A percentile compares a stretch with the other conserved stretches of the same genome.
phyloP scores from a whole-genome alignment of 2,113 vertebrate genomes.

The Callipepla californica region DNA sequence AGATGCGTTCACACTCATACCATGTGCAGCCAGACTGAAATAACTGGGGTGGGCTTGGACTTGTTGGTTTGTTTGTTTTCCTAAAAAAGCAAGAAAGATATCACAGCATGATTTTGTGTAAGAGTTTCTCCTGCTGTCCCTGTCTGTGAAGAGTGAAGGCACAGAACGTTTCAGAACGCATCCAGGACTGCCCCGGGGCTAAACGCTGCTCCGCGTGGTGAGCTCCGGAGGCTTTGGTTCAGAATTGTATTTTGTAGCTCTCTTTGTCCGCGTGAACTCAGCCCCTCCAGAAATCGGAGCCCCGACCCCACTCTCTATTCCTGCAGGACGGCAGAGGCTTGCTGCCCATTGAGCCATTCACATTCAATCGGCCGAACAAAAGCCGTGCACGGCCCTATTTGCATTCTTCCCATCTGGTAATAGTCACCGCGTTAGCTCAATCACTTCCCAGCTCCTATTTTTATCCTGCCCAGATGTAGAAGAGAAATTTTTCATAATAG shows the following conservation, averaged over 20 bases:
- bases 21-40: not conserved
- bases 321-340: not conserved
- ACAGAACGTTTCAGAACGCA: not conserved
- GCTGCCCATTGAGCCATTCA: not conserved
- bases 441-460: not conserved
- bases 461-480: not conserved
- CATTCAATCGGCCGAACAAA: not conserved
- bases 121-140: not conserved
- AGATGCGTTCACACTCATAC: not conserved
- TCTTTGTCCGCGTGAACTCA: too few relatives aligned
- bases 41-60: too few relatives aligned
- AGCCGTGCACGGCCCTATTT: too few relatives aligned
- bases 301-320: too few relatives aligned
- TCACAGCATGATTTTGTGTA: not conserved
- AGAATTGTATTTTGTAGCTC: not conserved
- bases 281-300: not conserved
- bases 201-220: too few relatives aligned
- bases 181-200: not conserved
- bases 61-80: not conserved
- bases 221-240: not conserved
- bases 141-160: not conserved
- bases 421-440: not conserved
- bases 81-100: not conserved
- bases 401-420: not conserved
- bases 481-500: not conserved